Conservation (phyloP, 2,797 vertebrate species). For the Poecilia picta region DNA sequence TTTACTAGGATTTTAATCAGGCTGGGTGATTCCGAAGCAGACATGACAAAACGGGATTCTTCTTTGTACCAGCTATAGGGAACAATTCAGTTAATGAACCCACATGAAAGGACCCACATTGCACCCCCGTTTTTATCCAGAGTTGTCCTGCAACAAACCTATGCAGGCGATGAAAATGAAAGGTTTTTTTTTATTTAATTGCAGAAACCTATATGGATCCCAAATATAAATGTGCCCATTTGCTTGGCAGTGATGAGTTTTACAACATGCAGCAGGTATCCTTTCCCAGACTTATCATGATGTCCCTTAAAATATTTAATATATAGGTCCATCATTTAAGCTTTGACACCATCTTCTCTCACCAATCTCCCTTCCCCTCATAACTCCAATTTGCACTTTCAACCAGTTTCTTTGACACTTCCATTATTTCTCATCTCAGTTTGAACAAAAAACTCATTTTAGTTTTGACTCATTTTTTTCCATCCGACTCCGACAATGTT, state of each 20-base stretch:
- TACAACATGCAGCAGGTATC: neutral
- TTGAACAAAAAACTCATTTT: conserved; percentile 46
- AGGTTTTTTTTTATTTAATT: neutral
- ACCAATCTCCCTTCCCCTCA: conserved; percentile 11
- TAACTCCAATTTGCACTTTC: conserved; percentile 39
- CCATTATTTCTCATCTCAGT: conserved; percentile 48
- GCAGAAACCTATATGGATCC: neutral
- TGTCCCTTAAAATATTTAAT: conserved; percentile 5
- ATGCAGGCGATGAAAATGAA: neutral
- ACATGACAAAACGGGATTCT: neutral
- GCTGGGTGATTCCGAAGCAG: neutral
- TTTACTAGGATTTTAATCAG: neutral
- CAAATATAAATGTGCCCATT: conserved; percentile 1
- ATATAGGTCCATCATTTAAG: conserved; percentile 41
- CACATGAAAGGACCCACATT: neutral
- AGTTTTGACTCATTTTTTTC: conserved; percentile 26
- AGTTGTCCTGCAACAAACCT: neutral
- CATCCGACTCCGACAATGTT: conserved; percentile 11
- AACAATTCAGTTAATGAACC: too few relatives aligned
- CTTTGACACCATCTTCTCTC: conserved; percentile 47
- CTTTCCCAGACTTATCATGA: neutral
- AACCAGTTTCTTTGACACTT: conserved; percentile 43
- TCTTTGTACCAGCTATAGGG: neutral
- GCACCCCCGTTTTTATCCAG: neutral
- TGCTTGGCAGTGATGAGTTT: neutral